Percentiles rank a stretch among this genome's conserved stretches.
Conservation (phyloP, 2,888 invertebrate species). For the Lamproptera curius region DNA sequence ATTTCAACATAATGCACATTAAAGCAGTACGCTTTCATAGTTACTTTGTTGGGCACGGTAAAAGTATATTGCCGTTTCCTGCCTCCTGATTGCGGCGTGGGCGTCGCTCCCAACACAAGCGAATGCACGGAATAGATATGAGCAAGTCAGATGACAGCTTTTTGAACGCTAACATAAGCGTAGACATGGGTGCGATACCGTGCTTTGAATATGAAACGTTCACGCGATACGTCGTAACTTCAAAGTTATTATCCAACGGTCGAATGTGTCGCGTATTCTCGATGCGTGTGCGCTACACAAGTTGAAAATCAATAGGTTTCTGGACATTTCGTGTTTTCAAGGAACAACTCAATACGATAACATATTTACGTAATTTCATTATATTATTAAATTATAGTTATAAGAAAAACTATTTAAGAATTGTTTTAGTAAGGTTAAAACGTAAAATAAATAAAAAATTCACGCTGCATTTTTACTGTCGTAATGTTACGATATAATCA, state of each 20-base stretch:
- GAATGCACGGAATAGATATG: constrained; percentile 28
- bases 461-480: too few relatives aligned
- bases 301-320: constrained; percentile 7
- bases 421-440: too few relatives aligned
- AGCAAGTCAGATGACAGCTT: constrained; percentile 11
- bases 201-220: constrained; percentile 1
- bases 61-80: constrained; percentile 49
- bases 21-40: constrained; percentile 27
- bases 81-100: constrained; percentile 51
- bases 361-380: too few relatives aligned
- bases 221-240: constrained; percentile 9
- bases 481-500: too few relatives aligned
- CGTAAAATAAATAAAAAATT: too few relatives aligned
- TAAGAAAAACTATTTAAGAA: too few relatives aligned
- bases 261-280: constrained; percentile 11
- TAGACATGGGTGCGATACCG: background rate
- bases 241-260: constrained; percentile 1
- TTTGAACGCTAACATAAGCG: constrained; percentile 11
- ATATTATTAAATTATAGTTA: too few relatives aligned
- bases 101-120: constrained; percentile 42
- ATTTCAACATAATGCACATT: constrained; percentile 19
- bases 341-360: too few relatives aligned
- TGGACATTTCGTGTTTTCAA: background rate
- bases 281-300: constrained; percentile 7
- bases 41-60: constrained; percentile 29